Conservation (phyloP, 1,140 invertebrate species). For the Tetramorium parvispinum region DNA sequence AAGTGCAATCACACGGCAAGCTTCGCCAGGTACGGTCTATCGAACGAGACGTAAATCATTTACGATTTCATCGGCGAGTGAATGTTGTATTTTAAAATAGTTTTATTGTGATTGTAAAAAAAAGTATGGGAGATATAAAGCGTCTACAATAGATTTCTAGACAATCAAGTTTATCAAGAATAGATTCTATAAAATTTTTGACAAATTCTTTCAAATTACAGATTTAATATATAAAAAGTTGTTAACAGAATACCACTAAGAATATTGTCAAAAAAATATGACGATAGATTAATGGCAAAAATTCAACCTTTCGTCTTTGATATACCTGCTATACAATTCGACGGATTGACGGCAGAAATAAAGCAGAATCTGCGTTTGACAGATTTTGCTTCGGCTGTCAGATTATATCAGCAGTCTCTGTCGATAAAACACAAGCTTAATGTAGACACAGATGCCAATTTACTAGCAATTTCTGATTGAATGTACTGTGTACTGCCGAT, state of each 20-base stretch:
- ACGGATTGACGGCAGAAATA: neutral
- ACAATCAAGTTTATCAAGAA: neutral
- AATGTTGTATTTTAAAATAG: neutral
- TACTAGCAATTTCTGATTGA: neutral
- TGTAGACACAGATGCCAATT: neutral
- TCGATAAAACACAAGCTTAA: constrained; percentile 12
- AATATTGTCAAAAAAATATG: constrained; percentile 8
- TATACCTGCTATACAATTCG: neutral
- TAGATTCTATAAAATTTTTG: neutral
- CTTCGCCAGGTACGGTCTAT: neutral
- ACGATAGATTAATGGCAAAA: neutral
- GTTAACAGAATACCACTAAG: neutral
- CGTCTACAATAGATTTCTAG: neutral
- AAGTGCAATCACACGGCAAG: neutral
- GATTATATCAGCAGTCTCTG: neutral
- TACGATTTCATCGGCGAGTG: neutral
- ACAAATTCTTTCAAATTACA: neutral
- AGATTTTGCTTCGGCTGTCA: neutral
- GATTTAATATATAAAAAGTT: neutral
- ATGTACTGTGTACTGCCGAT: neutral
- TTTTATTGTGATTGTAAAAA: neutral
- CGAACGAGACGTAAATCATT: constrained; percentile 14
- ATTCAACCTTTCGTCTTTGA: neutral
- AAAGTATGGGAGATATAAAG: neutral
- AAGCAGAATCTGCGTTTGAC: neutral